These are phyloP conservation scores for Nemotelus nigrinus DNA, from an alignment of 2,888 invertebrate genomes.

Conservation along the genomic window DNA sequence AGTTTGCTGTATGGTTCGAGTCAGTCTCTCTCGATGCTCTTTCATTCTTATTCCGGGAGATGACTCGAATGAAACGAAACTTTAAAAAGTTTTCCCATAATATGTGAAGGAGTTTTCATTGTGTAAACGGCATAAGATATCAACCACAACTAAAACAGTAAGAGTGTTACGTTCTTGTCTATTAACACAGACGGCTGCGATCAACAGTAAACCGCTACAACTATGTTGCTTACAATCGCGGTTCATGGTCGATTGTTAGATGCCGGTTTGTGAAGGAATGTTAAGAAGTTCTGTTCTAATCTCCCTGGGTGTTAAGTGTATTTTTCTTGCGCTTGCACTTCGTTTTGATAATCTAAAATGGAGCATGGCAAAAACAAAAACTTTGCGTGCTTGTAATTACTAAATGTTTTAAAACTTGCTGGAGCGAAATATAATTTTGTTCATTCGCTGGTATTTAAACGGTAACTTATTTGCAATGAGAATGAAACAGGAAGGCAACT, in stretches of 20 bases:
- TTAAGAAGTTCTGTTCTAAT: no score
- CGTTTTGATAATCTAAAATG: background rate
- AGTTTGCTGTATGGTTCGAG: background rate
- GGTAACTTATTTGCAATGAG: background rate
- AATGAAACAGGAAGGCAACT: background rate
- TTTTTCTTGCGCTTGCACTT: background rate
- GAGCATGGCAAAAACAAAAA: background rate
- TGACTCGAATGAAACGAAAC: background rate
- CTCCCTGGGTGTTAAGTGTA: background rate
- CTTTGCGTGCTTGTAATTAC: conserved; percentile 1
- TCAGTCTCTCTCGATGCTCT: background rate
- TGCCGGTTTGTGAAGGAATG: no score
- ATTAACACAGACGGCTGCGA: background rate
- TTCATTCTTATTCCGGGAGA: background rate
- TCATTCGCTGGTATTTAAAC: no score
- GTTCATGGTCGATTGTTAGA: no score
- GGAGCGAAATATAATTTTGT: no score
- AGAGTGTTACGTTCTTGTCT: background rate
- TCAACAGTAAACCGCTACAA: background rate
- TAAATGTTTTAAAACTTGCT: background rate
- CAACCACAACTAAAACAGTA: background rate
- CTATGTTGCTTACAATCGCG: background rate
- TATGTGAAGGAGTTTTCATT: background rate
- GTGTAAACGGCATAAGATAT: background rate
- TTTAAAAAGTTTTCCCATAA: conserved; percentile 1